A percentile compares a stretch with the other conserved stretches of the same genome.
Conservation (phyloP, 2,888 invertebrate genomes). For the Tryphoninae sp. region DNA sequence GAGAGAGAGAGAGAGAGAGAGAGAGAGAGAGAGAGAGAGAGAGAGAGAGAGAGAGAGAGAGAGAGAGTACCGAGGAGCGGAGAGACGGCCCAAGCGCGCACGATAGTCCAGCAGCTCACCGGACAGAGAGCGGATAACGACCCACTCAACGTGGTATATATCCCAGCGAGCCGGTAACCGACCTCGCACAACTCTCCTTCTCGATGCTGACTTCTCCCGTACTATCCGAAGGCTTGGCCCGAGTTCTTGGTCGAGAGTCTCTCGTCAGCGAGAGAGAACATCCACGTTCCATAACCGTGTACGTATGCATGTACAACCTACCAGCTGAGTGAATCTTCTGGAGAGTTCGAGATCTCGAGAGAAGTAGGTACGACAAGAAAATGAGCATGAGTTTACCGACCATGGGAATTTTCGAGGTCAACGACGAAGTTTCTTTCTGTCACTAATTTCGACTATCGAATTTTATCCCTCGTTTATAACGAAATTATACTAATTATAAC, state of each 20-base stretch:
- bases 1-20: not conserved
- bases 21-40: constrained; percentile 1
- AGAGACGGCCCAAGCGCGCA: constrained; percentile 39
- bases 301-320: not conserved
- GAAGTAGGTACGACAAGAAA: constrained; percentile 19
- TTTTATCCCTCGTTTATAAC: not conserved
- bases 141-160: constrained; percentile 62
- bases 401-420: constrained; percentile 22
- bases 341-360: constrained; percentile 44
- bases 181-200: constrained; percentile 65
- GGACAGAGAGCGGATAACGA: constrained; percentile 67
- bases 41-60: not conserved
- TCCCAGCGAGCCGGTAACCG: constrained; percentile 60
- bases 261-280: constrained; percentile 43
- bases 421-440: constrained; percentile 4
- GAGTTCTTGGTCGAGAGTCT: constrained; percentile 2
- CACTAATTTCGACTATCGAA: constrained; percentile 10
- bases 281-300: constrained; percentile 38
- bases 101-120: constrained; percentile 49
- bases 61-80: not conserved
- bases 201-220: constrained; percentile 53
- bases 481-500: not conserved
- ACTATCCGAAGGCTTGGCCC: constrained; percentile 29
- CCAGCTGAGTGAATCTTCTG: constrained; percentile 52
- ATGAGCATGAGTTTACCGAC: constrained; percentile 6